A percentile compares a stretch with the other conserved stretches of the same genome.
phyloP scores from a whole-genome alignment of 2,113 vertebrate genomes.

The Rhizomys pruinosus region DNA sequence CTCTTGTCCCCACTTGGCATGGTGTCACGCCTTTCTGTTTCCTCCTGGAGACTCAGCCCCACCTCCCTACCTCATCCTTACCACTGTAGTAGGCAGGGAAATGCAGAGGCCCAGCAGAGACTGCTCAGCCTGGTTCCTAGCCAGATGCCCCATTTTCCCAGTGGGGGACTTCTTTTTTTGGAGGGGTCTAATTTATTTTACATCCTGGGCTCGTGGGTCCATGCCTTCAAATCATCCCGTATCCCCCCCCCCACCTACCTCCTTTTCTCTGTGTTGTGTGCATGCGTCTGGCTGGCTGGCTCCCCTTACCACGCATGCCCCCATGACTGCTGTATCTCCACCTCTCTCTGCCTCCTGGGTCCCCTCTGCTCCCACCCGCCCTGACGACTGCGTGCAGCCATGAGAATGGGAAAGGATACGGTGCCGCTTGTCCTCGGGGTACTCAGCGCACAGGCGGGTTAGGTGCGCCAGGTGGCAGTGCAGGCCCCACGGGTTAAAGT shows the following conservation, averaged over 20 bases:
- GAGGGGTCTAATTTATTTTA: neutral
- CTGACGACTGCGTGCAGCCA: neutral
- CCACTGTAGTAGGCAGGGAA: neutral
- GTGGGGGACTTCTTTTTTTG: neutral
- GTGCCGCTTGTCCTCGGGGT: constrained; percentile 84
- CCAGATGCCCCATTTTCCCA: neutral
- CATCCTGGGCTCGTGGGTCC: neutral
- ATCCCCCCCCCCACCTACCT: neutral
- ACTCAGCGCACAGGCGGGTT: constrained; percentile 85
- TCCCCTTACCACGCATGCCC: neutral
- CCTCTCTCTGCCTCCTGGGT: neutral
- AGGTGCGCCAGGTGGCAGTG: constrained; percentile 87
- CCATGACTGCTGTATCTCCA: no score
- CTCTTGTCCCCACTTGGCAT: neutral
- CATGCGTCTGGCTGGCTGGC: accelerated
- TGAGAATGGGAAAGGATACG: constrained; percentile 83
- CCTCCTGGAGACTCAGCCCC: neutral
- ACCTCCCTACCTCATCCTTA: neutral
- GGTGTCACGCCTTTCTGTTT: neutral
- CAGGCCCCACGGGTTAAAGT: constrained; percentile 88
- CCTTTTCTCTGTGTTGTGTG: no score
- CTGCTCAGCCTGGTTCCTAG: no score
- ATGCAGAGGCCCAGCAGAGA: neutral
- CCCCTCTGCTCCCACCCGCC: neutral
- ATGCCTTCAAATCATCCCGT: neutral